phyloP scores from a whole-genome alignment of 2,888 invertebrate species.

The Cyclophora albipunctata region DNA sequence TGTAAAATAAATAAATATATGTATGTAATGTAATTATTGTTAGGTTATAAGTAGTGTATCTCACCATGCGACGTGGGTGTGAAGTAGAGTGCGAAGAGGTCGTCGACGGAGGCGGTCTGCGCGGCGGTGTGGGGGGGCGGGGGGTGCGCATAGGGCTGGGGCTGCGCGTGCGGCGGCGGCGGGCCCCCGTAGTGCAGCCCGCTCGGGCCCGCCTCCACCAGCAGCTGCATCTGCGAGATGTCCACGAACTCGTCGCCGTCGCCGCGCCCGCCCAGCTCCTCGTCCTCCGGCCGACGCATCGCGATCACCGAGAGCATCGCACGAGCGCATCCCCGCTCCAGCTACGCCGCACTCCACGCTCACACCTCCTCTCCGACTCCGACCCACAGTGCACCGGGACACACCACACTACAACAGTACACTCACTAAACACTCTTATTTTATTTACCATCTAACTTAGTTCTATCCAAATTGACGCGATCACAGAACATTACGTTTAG shows the following conservation, averaged over 20 bases:
- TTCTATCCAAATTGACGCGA: conserved; percentile 59
- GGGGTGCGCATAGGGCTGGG: conserved; percentile 52
- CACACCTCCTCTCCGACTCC: conserved; percentile 30
- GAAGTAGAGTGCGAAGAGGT: conserved; percentile 84
- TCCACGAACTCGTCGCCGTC: conserved; percentile 86
- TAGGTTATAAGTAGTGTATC: conserved; percentile 24
- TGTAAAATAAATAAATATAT: not conserved
- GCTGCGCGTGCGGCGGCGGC: conserved; percentile 64
- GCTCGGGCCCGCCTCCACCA: conserved; percentile 77
- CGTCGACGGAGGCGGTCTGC: conserved; percentile 79
- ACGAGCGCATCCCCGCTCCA: conserved; percentile 67
- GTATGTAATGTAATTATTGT: conserved; percentile 1
- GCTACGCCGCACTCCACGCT: conserved; percentile 19
- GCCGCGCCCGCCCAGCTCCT: conserved; percentile 70
- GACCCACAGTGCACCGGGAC: conserved; percentile 21
- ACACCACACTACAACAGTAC: conserved; percentile 12
- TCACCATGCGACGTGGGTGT: conserved; percentile 78
- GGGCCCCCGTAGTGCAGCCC: conserved; percentile 67
- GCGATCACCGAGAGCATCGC: conserved; percentile 79
- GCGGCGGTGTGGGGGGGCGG: conserved; percentile 47
- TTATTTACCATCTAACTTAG: conserved; percentile 36
- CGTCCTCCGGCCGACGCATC: conserved; percentile 85
- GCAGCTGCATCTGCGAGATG: conserved; percentile 86
- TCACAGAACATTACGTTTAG: conserved; percentile 65
- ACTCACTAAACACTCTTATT: conserved; percentile 21